These are phyloP conservation scores for Hofmannophila pseudospretella DNA, from an alignment of 2,888 invertebrate species.

Conservation along the genomic window DNA sequence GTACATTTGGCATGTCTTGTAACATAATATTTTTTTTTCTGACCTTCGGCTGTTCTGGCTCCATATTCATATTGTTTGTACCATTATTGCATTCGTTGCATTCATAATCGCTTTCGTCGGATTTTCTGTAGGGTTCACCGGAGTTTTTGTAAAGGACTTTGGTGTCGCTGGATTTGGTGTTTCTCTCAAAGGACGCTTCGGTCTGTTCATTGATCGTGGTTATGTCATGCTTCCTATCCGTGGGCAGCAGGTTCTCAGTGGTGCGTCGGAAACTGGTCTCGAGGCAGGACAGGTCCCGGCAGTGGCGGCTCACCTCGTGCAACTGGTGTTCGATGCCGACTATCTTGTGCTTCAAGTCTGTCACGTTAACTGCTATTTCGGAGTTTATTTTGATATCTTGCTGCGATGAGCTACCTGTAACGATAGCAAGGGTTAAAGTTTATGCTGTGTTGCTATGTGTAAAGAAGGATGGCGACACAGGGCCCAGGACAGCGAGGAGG, in stretches of 20 bases:
- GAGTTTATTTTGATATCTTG: constrained; percentile 55
- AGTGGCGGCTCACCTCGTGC: constrained; percentile 46
- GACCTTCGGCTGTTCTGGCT: constrained; percentile 17
- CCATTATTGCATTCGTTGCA: constrained; percentile 17
- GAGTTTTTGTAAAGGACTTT: constrained; percentile 42
- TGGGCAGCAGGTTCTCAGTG: constrained; percentile 19
- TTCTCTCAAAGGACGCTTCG: constrained; percentile 19
- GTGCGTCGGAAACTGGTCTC: constrained; percentile 28
- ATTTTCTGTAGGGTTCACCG: constrained; percentile 28
- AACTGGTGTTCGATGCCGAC: constrained; percentile 47
- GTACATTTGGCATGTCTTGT: constrained; percentile 18
- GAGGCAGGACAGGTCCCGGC: constrained; percentile 32
- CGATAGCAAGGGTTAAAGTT: no score
- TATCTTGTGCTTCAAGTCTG: constrained; percentile 55
- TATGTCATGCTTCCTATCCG: constrained; percentile 19
- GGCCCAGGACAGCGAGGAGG: no score
- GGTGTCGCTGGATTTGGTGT: constrained; percentile 29
- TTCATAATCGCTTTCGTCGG: constrained; percentile 28
- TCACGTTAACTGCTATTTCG: constrained; percentile 51
- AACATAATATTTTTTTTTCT: constrained; percentile 32
- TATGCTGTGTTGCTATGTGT: no score
- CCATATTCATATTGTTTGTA: constrained; percentile 12
- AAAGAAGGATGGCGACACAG: no score
- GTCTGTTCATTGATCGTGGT: constrained; percentile 18
- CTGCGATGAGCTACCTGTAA: constrained; percentile 55